Percentiles rank a stretch among this genome's conserved stretches.
These are phyloP conservation scores for Mesitornis unicolor DNA, from an alignment of 2,113 vertebrate genomes.

Conservation along the genomic window DNA sequence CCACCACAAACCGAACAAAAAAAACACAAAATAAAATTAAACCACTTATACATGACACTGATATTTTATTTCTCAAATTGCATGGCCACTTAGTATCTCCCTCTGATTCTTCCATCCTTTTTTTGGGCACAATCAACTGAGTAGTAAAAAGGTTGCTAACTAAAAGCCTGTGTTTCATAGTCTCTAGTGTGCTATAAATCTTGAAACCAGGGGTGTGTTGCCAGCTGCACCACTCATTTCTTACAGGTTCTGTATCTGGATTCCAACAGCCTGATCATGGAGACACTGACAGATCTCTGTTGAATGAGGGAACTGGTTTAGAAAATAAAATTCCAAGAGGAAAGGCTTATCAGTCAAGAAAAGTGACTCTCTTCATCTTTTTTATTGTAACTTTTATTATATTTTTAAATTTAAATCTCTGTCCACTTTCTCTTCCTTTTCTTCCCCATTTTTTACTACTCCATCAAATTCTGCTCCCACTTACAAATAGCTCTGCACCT, in stretches of 20 bases:
- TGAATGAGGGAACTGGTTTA: neutral
- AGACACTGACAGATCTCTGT: neutral
- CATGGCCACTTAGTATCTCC: neutral
- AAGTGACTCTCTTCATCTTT: neutral
- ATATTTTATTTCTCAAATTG: neutral
- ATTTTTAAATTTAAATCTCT: neutral
- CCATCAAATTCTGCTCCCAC: neutral
- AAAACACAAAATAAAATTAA: neutral
- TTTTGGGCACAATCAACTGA: neutral
- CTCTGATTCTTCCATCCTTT: neutral
- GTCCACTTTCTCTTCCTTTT: neutral
- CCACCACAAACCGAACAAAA: rapidly evolving
- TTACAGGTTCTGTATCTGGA: neutral
- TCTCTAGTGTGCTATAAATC: neutral
- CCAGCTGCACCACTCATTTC: neutral
- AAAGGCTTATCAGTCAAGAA: neutral
- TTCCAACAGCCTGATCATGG: neutral
- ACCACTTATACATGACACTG: rapidly evolving
- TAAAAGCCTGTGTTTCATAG: neutral
- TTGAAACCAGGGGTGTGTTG: neutral
- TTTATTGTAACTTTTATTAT: neutral
- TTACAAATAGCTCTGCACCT: neutral
- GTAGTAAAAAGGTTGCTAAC: neutral
- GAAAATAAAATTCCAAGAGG: neutral
- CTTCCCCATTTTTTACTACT: neutral